phyloP scores from a whole-genome alignment of 2,113 vertebrate species.

The Poicephalus meyeri region DNA sequence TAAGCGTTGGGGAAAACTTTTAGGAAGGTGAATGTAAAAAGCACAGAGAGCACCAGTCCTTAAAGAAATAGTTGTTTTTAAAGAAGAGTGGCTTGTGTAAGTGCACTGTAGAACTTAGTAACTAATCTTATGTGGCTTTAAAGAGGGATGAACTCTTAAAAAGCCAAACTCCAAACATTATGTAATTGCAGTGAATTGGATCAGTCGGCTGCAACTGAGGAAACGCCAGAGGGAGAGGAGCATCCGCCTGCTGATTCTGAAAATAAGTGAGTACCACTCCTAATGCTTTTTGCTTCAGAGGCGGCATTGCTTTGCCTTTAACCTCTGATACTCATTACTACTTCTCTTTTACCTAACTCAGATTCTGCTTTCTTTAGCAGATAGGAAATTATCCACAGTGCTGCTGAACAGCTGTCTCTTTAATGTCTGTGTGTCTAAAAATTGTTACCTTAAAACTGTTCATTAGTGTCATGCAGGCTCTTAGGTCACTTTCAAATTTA shows the following conservation, averaged over 20 bases:
- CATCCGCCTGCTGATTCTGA: slow-evolving; percentile 94
- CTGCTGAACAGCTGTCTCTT: background rate
- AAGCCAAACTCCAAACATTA: background rate
- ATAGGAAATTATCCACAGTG: accelerated
- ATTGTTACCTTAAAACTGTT: background rate
- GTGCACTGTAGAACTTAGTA: background rate
- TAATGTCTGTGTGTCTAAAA: background rate
- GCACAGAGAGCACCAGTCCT: background rate
- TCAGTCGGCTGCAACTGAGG: slow-evolving; percentile 93
- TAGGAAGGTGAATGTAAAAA: background rate
- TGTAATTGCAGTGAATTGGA: slow-evolving; percentile 89
- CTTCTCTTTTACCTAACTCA: background rate
- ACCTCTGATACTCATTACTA: background rate
- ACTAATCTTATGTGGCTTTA: background rate
- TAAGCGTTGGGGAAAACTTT: background rate
- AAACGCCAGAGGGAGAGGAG: slow-evolving; percentile 94
- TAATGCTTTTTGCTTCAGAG: background rate
- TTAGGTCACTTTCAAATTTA: background rate
- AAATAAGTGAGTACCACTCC: slow-evolving; percentile 87
- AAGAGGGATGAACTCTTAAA: background rate
- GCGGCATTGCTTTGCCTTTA: background rate
- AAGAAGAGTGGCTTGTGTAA: background rate
- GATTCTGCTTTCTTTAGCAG: background rate
- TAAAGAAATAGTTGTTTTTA: background rate
- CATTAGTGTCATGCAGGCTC: background rate